These are phyloP conservation scores for Drosophila punjabiensis DNA, from an alignment of 1,140 invertebrate species.

Conservation along the genomic window DNA sequence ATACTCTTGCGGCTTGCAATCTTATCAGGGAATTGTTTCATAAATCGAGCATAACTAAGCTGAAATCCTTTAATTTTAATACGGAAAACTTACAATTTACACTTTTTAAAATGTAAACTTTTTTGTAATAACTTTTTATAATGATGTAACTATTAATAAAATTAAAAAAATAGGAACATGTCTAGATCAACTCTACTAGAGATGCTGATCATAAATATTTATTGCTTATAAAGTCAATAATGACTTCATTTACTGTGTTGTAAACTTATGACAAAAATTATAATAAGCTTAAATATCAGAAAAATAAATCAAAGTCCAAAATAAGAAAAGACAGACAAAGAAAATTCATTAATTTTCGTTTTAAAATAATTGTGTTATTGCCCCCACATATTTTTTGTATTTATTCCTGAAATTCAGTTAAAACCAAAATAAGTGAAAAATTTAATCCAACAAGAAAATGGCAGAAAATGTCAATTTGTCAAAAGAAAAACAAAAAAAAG, in stretches of 20 bases:
- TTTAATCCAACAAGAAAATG: conserved; percentile 9
- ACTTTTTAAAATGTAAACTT: too few relatives aligned
- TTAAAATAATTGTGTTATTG: background rate
- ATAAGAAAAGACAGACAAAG: background rate
- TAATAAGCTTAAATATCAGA: too few relatives aligned
- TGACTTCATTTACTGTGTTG: background rate
- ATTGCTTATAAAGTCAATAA: background rate
- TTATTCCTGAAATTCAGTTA: background rate
- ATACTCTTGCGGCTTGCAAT: background rate
- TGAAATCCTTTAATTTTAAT: background rate
- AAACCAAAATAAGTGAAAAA: conserved; percentile 3
- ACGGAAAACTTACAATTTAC: too few relatives aligned
- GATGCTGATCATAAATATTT: background rate
- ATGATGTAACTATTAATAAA: too few relatives aligned
- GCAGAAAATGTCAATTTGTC: conserved; percentile 21
- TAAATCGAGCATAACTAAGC: background rate
- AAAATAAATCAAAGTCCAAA: background rate
- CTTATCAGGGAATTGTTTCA: background rate
- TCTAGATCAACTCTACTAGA: too few relatives aligned
- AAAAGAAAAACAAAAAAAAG: background rate
- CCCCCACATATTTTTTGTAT: background rate
- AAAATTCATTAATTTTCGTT: background rate
- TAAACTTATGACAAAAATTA: background rate
- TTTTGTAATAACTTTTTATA: too few relatives aligned
- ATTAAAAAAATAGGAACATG: too few relatives aligned